Base-by-base conservation (phyloP, 2,888 invertebrate species). In the Orthonevra nobilis region DNA sequence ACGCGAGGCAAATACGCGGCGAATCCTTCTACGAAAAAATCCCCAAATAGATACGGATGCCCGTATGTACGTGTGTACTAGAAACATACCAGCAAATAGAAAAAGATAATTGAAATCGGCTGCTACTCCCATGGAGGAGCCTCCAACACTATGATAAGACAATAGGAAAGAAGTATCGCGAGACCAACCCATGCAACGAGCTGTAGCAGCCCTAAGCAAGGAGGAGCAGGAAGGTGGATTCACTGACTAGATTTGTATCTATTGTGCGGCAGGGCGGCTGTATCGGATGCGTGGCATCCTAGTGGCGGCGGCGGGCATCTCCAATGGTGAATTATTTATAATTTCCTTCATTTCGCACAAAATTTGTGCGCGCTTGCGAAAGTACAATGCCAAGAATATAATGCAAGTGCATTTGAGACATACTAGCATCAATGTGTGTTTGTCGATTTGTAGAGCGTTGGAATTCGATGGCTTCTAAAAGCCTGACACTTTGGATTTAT, bases 401-500 rank as follows among this genome's bases (percentile, higher is more conserved):
- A 60, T 72, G 72, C 77, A 46, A 75, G 74, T 61, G 74, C 60
- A 68, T 74, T 52, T 48, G 40, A 36, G 52, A 30, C 32, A 4
- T 20, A 7, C 10, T 10, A 20, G 26, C 4, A 14, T n/a, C n/a
- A 10, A 19, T 19, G 34, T 60, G 10, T 15, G 12, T 52, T 36
- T 48, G 32, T 42, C 30, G 20, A 19, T 50, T 23, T 56, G 56
- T 64, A 52, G 36, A 48, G 70, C 63, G 52, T 52, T 58, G 77
- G 77, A 77, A 77, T 77, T 77, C 77, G 72, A 77, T 77, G 72
- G 64, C 72, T 77, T 52, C 77, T 77, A 77, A 77, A 77, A 77
- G 79, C 79, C 79, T 87, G 87, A 88, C 87, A 87, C 87, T 86
- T 86, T 84, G 84, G 86, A 88, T 87, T 87, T 87, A 87, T 88